Evolutionary conservation across 1,140 invertebrate genomes (phyloP).

Genomic region (Oreohelix idahoensis): DNA sequence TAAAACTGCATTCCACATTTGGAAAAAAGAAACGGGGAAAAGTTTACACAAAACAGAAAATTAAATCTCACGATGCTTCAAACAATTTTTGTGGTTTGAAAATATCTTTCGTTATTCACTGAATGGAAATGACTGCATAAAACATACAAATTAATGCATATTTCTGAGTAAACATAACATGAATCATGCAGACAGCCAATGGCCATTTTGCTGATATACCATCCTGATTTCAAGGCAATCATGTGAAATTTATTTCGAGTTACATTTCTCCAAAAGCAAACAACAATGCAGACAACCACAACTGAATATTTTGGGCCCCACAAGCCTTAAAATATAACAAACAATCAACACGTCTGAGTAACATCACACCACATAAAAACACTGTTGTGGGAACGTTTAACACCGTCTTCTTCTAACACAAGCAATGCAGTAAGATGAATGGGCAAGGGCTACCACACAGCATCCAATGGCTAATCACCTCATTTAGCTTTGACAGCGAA

Average conservation of each 20-base stretch:
- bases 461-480: conserved; percentile 43
- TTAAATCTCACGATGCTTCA: too few relatives aligned
- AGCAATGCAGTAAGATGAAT: neutral
- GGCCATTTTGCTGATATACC: too few relatives aligned
- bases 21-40: too few relatives aligned
- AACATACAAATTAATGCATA: too few relatives aligned
- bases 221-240: too few relatives aligned
- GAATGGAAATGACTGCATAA: too few relatives aligned
- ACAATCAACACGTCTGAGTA: neutral
- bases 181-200: neutral
- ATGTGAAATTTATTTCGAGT: too few relatives aligned
- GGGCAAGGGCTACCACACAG: conserved; percentile 5
- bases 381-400: neutral
- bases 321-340: neutral
- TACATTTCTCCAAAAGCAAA: neutral
- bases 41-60: too few relatives aligned
- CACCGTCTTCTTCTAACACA: neutral
- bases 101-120: too few relatives aligned
- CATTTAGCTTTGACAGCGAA: conserved; percentile 54
- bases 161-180: neutral
- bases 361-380: neutral
- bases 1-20: too few relatives aligned
- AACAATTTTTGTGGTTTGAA: too few relatives aligned
- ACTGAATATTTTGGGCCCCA: neutral
- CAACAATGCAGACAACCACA: neutral